Base-by-base conservation (phyloP, 2,797 vertebrate species). In the Periophthalmus magnuspinnatus region DNA sequence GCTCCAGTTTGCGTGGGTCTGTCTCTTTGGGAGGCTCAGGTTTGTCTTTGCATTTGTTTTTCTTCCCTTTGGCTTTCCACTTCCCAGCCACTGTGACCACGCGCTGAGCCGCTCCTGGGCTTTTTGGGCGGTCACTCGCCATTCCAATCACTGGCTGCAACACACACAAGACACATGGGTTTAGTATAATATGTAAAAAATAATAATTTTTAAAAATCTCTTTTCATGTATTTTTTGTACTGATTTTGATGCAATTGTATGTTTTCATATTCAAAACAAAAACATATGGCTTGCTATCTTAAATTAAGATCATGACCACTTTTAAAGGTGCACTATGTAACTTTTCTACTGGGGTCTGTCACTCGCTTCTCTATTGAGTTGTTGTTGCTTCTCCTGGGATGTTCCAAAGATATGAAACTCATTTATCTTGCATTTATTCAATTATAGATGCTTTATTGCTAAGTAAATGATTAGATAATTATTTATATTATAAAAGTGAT, bases 1-100 rank as follows among this genome's bases (percentile, higher is more conserved):
- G 69, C 84, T 99, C 97, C n/a, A 99, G 79, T 81, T 99, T 99
- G 78, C 97, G 94, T 0, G 98, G 97, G 68, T 99, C 97, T 0
- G 93, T 97, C 87, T 99, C 98, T 69, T 96, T 96, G 56, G 96
- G 96, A 5, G 90, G 92, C 50, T 98, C 97, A 24, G 96, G 95
- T 81, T 97, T 99, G 6, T 91, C 91, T 82, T 98, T 99, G 22
- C 95, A 95, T 63, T 96, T 98, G 68, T 96, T 96, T 64, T 93
- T 93, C 10, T 91, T 91, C 82, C 95, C 95, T 65, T 96, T 98
- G 70, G 96, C 96, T 65, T 93, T 93, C 58, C 96, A 96, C 78
- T 93, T 93, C 78, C 94, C 93, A 8, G 87, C 95, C 62, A 96
- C 93, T 5, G 92, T 89, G 84, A 72, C 91, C 94, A 0, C 69